Percentiles rank a stretch among this genome's conserved stretches.
phyloP scores from a whole-genome alignment of 2,797 vertebrate genomes.

The Poecilia gillii region DNA sequence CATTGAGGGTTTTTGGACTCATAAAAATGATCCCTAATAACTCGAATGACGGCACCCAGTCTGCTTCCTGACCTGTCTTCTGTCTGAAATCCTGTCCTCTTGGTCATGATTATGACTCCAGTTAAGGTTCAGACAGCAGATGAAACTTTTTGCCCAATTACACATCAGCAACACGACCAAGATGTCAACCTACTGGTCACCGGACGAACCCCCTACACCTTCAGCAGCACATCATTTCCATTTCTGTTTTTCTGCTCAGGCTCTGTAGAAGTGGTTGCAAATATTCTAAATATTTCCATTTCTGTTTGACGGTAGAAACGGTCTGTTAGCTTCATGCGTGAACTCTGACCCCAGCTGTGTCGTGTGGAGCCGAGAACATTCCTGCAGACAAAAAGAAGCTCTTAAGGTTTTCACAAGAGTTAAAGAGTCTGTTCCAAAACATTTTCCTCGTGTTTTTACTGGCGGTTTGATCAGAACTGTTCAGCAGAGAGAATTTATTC shows the following conservation, averaged over 20 bases:
- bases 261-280: not conserved
- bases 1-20: not conserved
- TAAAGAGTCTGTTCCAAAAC: not conserved
- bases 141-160: not conserved
- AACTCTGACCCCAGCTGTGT: not conserved
- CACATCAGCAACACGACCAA: not conserved
- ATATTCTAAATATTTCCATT: not conserved
- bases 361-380: not conserved
- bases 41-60: too few relatives aligned
- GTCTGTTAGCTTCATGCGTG: not conserved
- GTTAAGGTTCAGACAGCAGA: not conserved
- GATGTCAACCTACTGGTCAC: not conserved
- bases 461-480: not conserved
- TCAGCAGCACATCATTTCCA: not conserved
- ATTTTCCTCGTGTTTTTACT: not conserved
- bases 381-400: not conserved
- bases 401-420: not conserved
- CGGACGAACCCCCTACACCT: not conserved
- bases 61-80: too few relatives aligned
- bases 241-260: not conserved
- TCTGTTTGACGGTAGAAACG: not conserved
- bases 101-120: not conserved
- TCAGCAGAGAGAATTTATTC: not conserved
- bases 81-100: not conserved
- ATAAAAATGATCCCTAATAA: not conserved